Conservation (phyloP, 2,797 vertebrate species). For the Myotis myotis region DNA sequence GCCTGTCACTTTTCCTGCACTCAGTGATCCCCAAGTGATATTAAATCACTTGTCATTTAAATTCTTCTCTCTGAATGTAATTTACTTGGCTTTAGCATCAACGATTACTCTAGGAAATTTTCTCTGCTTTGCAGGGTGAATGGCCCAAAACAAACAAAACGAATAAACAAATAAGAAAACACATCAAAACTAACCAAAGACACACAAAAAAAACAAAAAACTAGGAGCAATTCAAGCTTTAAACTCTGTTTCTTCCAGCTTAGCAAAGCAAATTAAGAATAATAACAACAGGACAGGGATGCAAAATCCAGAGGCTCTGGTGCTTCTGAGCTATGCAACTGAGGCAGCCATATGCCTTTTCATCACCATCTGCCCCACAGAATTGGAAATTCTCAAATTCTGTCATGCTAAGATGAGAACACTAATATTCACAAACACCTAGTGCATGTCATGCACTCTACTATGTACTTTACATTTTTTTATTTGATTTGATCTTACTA, state of each 20-base stretch:
- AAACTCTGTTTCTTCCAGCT: not conserved
- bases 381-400: not conserved
- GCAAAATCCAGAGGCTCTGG: not conserved
- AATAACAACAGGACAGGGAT: not conserved
- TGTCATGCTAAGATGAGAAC: not conserved
- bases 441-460: not conserved
- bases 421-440: not conserved
- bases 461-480: not conserved
- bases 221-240: not conserved
- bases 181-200: constrained; percentile 28
- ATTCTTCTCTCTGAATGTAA: constrained; percentile 44
- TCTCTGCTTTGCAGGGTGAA: constrained; percentile 4
- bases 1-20: not conserved
- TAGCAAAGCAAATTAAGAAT: not conserved
- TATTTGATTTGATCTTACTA: not conserved
- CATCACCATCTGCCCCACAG: not conserved
- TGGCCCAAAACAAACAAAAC: not conserved
- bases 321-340: too few relatives aligned
- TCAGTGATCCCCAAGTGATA: not conserved
- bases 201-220: not conserved
- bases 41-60: constrained; percentile 52
- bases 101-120: constrained; percentile 47
- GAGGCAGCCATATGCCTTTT: not conserved
- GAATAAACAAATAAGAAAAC: not conserved
- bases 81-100: constrained; percentile 57